Evolutionary conservation across 2,888 invertebrate genomes (phyloP).

Genomic region (Nemapogon koenigi): DNA sequence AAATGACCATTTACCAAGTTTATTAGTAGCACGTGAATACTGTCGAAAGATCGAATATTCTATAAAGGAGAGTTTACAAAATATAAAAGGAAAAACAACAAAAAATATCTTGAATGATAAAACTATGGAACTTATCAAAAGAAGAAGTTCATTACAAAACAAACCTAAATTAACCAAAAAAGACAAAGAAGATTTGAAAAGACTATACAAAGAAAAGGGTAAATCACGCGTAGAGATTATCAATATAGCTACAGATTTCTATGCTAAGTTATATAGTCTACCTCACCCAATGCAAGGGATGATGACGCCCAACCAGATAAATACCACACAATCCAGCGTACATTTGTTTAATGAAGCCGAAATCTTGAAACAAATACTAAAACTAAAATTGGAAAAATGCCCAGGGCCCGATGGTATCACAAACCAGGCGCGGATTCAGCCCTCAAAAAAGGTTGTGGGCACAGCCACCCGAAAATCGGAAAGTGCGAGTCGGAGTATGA

Average conservation of each 20-base stretch:
- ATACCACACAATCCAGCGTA: neutral
- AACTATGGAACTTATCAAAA: conserved; percentile 13
- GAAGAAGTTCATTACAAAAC: conserved; percentile 12
- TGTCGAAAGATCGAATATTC: neutral
- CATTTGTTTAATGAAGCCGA: neutral
- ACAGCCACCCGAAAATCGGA: too few species aligned
- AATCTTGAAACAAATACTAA: too few species aligned
- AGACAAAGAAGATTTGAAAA: neutral
- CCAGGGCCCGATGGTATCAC: too few species aligned
- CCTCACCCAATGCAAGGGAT: neutral
- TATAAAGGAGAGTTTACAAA: neutral
- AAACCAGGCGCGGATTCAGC: too few species aligned
- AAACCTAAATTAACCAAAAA: neutral
- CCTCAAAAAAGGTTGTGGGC: too few species aligned
- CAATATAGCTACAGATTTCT: too few species aligned
- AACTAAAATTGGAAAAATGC: too few species aligned
- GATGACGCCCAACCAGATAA: neutral
- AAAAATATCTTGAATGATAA: conserved; percentile 14
- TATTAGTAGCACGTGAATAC: conserved; percentile 13
- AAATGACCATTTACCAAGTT: too few species aligned
- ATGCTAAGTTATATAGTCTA: neutral
- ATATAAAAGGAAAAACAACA: conserved; percentile 15
- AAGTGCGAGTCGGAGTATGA: too few species aligned
- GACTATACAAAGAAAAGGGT: neutral
- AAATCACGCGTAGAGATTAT: neutral